Evolutionary conservation across 2,113 vertebrate genomes (phyloP).

Genomic region (Chaetorhynchus papuensis): DNA sequence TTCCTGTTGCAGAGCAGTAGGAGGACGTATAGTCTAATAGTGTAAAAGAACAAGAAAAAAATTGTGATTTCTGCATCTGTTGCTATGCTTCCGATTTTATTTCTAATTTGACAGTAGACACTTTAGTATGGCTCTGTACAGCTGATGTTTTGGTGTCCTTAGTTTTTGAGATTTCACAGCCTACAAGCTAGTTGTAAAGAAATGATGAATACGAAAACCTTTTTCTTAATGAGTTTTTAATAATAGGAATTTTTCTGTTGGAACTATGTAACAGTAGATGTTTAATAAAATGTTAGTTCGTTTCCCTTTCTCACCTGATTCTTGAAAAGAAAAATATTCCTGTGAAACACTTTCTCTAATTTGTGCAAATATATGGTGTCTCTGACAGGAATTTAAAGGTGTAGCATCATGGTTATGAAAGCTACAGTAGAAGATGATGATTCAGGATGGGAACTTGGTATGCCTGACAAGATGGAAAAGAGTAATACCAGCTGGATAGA

Average conservation of each 20-base stretch:
- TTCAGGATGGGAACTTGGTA: constrained; percentile 89
- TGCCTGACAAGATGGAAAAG: constrained; percentile 93
- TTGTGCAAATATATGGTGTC: background rate
- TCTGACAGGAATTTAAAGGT: constrained; percentile 39
- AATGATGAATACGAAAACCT: background rate
- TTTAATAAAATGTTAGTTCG: background rate
- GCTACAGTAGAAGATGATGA: constrained; percentile 92
- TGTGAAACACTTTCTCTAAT: background rate
- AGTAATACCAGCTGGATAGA: constrained; percentile 91
- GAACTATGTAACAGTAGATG: background rate
- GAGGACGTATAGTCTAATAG: rapidly evolving
- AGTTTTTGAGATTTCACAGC: background rate
- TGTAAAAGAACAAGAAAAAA: background rate
- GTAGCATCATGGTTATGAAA: constrained; percentile 90
- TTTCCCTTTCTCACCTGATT: background rate
- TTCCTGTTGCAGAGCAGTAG: background rate
- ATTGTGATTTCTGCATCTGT: background rate
- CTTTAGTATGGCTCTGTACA: background rate
- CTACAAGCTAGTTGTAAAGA: background rate
- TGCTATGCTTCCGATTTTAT: background rate
- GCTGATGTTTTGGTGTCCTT: background rate
- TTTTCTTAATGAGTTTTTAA: background rate
- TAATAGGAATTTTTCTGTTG: background rate
- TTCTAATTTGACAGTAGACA: background rate
- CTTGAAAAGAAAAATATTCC: background rate